A percentile compares a stretch with the other conserved stretches of the same genome.
phyloP scores from a whole-genome alignment of 2,113 vertebrate species.

The Astatotilapia flaviijosephi region DNA sequence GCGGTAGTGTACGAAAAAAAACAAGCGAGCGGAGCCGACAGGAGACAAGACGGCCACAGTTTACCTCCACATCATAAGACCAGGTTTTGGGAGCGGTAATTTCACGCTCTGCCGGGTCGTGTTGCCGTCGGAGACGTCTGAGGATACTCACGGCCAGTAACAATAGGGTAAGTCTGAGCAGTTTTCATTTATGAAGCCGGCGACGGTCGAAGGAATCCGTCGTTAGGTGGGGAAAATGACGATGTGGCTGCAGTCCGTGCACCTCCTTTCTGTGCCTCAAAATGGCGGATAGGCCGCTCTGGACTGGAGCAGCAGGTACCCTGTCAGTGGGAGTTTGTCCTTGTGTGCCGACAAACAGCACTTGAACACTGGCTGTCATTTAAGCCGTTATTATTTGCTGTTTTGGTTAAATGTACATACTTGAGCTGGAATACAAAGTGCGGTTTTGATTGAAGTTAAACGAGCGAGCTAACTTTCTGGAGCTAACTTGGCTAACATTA shows the following conservation, averaged over 20 bases:
- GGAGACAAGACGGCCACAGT: slow-evolving; percentile 48
- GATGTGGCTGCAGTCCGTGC: slow-evolving; percentile 71
- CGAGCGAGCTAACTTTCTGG: slow-evolving; percentile 43
- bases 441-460: not conserved
- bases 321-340: slow-evolving; percentile 12
- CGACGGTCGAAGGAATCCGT: slow-evolving; percentile 19
- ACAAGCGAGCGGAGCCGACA: slow-evolving; percentile 46
- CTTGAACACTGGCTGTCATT: not conserved
- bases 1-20: slow-evolving; percentile 62
- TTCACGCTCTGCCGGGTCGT: slow-evolving; percentile 47
- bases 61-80: slow-evolving; percentile 52
- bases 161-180: slow-evolving; percentile 61
- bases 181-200: not conserved
- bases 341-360: not conserved
- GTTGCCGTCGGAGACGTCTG: slow-evolving; percentile 20
- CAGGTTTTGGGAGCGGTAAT: slow-evolving; percentile 35
- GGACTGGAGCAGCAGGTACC: slow-evolving; percentile 64
- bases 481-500: slow-evolving; percentile 45
- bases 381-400: not conserved
- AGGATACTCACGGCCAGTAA: slow-evolving; percentile 27
- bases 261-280: slow-evolving; percentile 77
- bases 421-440: not conserved
- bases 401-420: not conserved
- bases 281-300: slow-evolving; percentile 78
- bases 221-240: slow-evolving; percentile 61